These are phyloP conservation scores for Copsychus sechellarum DNA, from an alignment of 2,113 vertebrate genomes.

Conservation along the genomic window DNA sequence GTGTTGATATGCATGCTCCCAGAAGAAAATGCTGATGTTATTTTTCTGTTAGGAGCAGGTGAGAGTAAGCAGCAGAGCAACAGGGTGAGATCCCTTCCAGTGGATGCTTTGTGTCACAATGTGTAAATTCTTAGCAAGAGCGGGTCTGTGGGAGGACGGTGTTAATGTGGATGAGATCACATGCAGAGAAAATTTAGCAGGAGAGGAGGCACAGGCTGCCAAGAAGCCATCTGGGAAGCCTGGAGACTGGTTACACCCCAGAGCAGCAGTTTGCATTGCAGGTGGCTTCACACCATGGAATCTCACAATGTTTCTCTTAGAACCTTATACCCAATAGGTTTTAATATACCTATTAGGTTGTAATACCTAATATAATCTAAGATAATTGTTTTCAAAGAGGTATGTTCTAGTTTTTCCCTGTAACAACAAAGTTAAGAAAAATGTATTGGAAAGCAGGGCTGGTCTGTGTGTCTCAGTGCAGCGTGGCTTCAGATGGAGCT, in stretches of 20 bases:
- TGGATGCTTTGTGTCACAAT: background rate
- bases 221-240: background rate
- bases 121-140: background rate
- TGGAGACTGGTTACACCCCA: background rate
- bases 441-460: background rate
- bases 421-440: background rate
- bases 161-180: background rate
- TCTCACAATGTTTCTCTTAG: background rate
- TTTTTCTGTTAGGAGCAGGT: background rate
- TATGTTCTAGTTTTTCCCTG: background rate
- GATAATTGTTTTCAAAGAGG: background rate
- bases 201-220: background rate
- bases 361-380: background rate
- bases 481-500: background rate
- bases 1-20: background rate
- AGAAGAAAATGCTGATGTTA: background rate
- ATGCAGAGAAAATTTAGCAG: background rate
- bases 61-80: background rate
- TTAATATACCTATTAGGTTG: background rate
- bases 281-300: background rate
- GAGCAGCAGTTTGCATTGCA: background rate
- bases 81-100: background rate
- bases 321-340: background rate
- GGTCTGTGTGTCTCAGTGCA: background rate
- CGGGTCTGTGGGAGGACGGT: background rate